Evolutionary conservation across 1,140 invertebrate species (phyloP).

Genomic region (Drosophila arizonae): DNA sequence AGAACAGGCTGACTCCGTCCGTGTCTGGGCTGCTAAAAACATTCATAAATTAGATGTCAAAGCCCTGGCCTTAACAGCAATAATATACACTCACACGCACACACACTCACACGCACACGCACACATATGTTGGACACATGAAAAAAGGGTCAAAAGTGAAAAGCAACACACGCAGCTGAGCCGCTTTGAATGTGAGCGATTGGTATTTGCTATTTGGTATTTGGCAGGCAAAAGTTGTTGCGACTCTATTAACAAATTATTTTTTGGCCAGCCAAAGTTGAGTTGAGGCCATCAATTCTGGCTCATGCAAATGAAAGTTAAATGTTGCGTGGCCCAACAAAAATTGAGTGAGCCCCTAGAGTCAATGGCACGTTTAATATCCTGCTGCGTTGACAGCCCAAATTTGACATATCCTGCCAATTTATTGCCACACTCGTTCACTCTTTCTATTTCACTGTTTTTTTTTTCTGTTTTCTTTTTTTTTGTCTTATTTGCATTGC

Average conservation of each 20-base stretch:
- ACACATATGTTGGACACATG: neutral
- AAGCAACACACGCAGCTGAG: constrained; percentile 34
- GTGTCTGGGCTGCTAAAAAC: constrained; percentile 47
- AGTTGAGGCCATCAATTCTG: constrained; percentile 35
- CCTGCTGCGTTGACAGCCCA: constrained; percentile 55
- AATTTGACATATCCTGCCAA: constrained; percentile 26
- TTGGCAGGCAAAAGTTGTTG: constrained; percentile 8
- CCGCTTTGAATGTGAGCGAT: constrained; percentile 36
- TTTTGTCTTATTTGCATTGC: constrained; percentile 59
- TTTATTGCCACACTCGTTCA: neutral
- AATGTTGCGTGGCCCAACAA: constrained; percentile 1
- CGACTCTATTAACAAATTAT: constrained; percentile 41
- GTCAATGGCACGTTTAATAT: constrained; percentile 78
- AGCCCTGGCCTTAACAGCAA: constrained; percentile 58
- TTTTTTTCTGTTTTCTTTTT: constrained; percentile 5
- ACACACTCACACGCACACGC: neutral
- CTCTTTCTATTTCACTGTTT: constrained; percentile 12
- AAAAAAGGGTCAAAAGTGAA: constrained; percentile 66
- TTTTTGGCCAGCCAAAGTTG: neutral
- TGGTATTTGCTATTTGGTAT: constrained; percentile 20
- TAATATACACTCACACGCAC: constrained; percentile 27
- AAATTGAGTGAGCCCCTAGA: constrained; percentile 49
- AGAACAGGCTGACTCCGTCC: constrained; percentile 36
- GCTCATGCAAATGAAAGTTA: constrained; percentile 38
- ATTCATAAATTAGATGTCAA: constrained; percentile 79